Conservation (phyloP, 92 coral and sea anemone species). For the Actinostola sp. region DNA sequence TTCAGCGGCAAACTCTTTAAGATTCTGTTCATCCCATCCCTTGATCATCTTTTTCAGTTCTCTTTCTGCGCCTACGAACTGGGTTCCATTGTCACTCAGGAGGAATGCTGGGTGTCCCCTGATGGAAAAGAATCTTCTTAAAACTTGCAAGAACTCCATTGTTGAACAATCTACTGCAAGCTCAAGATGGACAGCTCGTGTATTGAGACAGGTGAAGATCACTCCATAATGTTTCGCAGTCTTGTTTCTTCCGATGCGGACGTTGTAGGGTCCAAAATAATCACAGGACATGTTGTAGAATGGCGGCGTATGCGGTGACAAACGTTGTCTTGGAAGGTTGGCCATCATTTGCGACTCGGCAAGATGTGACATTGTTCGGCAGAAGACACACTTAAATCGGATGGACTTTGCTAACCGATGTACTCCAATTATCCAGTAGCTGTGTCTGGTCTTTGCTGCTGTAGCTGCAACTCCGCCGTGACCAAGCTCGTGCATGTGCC, state of each 20-base stretch:
- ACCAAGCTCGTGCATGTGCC: conserved; percentile 32
- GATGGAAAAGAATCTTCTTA: conserved; percentile 57
- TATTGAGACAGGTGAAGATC: conserved; percentile 55
- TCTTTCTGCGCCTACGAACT: conserved; percentile 64
- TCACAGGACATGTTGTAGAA: conserved; percentile 60
- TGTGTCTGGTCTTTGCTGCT: conserved; percentile 46
- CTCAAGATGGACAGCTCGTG: conserved; percentile 68
- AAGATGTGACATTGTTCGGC: conserved; percentile 38
- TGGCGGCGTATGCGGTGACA: conserved; percentile 60
- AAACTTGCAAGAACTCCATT: conserved; percentile 62
- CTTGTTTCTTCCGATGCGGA: conserved; percentile 55
- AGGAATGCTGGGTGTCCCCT: conserved; percentile 54
- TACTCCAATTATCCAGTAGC: conserved; percentile 58
- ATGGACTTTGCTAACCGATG: conserved; percentile 52
- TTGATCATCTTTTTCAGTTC: conserved; percentile 50
- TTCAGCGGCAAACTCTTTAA: conserved; percentile 42
- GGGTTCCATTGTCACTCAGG: conserved; percentile 65
- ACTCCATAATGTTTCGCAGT: conserved; percentile 59
- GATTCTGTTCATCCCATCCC: conserved; percentile 37
- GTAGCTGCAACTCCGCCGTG: conserved; percentile 49
- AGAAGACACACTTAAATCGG: conserved; percentile 35
- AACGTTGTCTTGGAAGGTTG: conserved; percentile 24
- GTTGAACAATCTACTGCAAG: conserved; percentile 54
- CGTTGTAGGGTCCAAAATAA: conserved; percentile 65
- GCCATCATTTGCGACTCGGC: conserved; percentile 55